Evolutionary conservation across 1,140 invertebrate species (phyloP).

Genomic region (Sarcophaga peregrina): DNA sequence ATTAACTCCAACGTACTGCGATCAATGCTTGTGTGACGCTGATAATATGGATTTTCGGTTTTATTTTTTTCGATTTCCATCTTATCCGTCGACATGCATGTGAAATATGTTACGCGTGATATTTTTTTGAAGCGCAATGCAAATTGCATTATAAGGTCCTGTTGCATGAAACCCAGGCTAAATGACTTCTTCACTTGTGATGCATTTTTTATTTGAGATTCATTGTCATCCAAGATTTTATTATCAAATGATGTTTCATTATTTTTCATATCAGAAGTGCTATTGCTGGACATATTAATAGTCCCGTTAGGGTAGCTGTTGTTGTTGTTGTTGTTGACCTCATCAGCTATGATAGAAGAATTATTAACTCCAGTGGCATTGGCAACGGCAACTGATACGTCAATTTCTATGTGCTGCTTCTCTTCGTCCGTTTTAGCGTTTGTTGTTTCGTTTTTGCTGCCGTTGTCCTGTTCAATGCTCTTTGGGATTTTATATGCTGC

Average conservation of each 20-base stretch:
- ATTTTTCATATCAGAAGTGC: neutral
- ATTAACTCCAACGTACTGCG: constrained; percentile 55
- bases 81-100: constrained; percentile 53
- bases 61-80: constrained; percentile 21
- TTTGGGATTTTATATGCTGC: neutral
- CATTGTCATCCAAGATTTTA: neutral
- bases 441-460: neutral
- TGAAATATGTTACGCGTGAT: constrained; percentile 61
- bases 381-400: neutral
- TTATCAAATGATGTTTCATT: neutral
- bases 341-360: neutral
- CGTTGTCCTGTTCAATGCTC: neutral
- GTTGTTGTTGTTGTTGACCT: neutral
- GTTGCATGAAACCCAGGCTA: constrained; percentile 42
- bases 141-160: constrained; percentile 51
- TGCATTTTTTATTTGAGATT: neutral
- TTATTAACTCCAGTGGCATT: neutral
- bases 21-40: constrained; percentile 44
- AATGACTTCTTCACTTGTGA: neutral
- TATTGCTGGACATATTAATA: too few species aligned
- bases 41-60: neutral
- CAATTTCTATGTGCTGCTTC: neutral
- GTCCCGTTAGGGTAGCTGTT: too few species aligned
- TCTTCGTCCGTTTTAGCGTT: neutral
- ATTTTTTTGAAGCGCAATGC: constrained; percentile 56